Conservation (phyloP, 2,888 invertebrate species). For the Drosophila setosimentum region DNA sequence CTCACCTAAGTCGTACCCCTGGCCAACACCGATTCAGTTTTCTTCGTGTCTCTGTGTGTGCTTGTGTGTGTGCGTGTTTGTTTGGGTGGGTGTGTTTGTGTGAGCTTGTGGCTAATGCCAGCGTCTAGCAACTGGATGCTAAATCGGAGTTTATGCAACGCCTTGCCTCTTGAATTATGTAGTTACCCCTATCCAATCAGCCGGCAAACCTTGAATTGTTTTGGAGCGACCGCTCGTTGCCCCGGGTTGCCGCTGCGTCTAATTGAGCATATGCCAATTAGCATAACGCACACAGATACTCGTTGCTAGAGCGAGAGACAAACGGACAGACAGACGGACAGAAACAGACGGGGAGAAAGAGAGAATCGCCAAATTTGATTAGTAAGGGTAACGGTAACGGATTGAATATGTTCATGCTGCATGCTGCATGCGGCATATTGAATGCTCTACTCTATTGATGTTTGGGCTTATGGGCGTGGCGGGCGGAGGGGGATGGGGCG, state of each 20-base stretch:
- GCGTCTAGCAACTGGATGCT: constrained; percentile 63
- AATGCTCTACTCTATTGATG: neutral
- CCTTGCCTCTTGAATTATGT: constrained; percentile 55
- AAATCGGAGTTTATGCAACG: constrained; percentile 49
- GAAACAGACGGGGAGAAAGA: neutral
- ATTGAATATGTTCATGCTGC: constrained; percentile 12
- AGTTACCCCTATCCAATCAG: constrained; percentile 78
- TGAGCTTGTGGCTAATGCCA: constrained; percentile 53
- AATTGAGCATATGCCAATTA: constrained; percentile 81
- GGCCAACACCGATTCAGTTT: constrained; percentile 13
- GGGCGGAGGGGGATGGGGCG: neutral
- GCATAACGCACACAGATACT: constrained; percentile 50
- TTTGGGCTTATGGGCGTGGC: neutral
- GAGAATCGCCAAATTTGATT: neutral
- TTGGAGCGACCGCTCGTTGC: constrained; percentile 39
- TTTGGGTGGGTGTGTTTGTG: neutral
- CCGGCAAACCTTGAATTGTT: constrained; percentile 50
- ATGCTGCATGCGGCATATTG: neutral
- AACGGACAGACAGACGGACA: neutral
- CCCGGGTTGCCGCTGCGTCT: constrained; percentile 57
- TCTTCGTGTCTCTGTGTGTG: neutral
- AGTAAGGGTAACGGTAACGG: constrained; percentile 9
- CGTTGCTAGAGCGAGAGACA: neutral
- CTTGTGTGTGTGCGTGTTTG: neutral
- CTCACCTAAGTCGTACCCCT: constrained; percentile 11